phyloP scores from a whole-genome alignment of 2,888 invertebrate genomes.

The Parapristionchus giblindavisi region DNA sequence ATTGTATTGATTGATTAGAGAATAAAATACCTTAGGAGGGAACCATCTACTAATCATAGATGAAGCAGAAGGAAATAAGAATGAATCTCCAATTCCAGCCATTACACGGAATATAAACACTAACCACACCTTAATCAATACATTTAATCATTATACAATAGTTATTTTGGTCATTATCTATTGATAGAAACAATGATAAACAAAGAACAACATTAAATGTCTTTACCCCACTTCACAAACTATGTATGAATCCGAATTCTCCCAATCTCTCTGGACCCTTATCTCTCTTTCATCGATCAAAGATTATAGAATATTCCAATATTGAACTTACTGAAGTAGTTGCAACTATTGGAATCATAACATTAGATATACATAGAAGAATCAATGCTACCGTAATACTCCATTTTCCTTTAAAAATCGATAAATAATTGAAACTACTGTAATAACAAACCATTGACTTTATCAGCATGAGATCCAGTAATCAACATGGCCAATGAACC shows the following conservation, averaged over 20 bases:
- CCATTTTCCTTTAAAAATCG: slow-evolving; percentile 55
- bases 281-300: no score
- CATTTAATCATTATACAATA: neutral
- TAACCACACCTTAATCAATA: slow-evolving; percentile 45
- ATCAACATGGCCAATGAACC: slow-evolving; percentile 66
- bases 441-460: slow-evolving; percentile 51
- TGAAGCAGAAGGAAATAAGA: slow-evolving; percentile 60
- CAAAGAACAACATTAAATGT: no score
- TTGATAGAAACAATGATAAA: neutral
- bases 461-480: slow-evolving; percentile 64
- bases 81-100: slow-evolving; percentile 62
- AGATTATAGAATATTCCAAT: slow-evolving; percentile 40
- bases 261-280: no score
- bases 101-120: slow-evolving; percentile 55
- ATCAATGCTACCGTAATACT: slow-evolving; percentile 58
- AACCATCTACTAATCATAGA: slow-evolving; percentile 66
- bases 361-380: slow-evolving; percentile 61
- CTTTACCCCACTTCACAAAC: no score
- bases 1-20: neutral
- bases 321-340: slow-evolving; percentile 57
- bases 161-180: neutral
- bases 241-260: no score
- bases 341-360: slow-evolving; percentile 59
- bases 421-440: neutral
- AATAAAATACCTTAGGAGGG: slow-evolving; percentile 57